Conservation (phyloP, 2,888 invertebrate species). For the Bedellia somnulentella region DNA sequence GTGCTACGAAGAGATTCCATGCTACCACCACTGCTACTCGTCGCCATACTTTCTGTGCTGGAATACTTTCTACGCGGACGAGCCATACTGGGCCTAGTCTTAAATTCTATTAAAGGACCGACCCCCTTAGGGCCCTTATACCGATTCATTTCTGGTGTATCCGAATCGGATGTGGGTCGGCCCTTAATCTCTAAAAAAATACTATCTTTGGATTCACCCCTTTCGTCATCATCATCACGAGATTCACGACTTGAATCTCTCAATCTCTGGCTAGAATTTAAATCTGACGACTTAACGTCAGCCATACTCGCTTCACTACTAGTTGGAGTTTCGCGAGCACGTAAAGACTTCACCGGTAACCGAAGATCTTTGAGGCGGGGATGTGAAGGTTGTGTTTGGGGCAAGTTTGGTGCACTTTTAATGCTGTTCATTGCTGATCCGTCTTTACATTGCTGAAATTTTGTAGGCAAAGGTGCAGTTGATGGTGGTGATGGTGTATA, state of each 20-base stretch:
- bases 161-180: constrained; percentile 64
- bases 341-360: constrained; percentile 70
- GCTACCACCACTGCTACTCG: constrained; percentile 84
- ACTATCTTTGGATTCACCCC: constrained; percentile 69
- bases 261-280: constrained; percentile 51
- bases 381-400: constrained; percentile 67
- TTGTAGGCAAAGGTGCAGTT: constrained; percentile 79
- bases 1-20: constrained; percentile 86
- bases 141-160: constrained; percentile 58
- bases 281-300: constrained; percentile 62
- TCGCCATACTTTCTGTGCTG: constrained; percentile 86
- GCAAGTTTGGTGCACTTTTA: constrained; percentile 78
- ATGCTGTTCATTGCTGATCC: constrained; percentile 72
- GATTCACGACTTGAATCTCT: constrained; percentile 56
- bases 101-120: constrained; percentile 64
- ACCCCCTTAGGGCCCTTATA: constrained; percentile 58
- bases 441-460: constrained; percentile 73
- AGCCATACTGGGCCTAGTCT: constrained; percentile 58
- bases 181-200: constrained; percentile 75
- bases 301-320: constrained; percentile 66
- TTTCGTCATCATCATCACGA: constrained; percentile 69
- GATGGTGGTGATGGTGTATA: constrained; percentile 84
- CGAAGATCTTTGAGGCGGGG: constrained; percentile 73
- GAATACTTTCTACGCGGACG: constrained; percentile 67
- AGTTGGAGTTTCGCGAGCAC: constrained; percentile 63